These are phyloP conservation scores for Plutella xylostella DNA, from an alignment of 2,888 invertebrate genomes.

Conservation along the genomic window DNA sequence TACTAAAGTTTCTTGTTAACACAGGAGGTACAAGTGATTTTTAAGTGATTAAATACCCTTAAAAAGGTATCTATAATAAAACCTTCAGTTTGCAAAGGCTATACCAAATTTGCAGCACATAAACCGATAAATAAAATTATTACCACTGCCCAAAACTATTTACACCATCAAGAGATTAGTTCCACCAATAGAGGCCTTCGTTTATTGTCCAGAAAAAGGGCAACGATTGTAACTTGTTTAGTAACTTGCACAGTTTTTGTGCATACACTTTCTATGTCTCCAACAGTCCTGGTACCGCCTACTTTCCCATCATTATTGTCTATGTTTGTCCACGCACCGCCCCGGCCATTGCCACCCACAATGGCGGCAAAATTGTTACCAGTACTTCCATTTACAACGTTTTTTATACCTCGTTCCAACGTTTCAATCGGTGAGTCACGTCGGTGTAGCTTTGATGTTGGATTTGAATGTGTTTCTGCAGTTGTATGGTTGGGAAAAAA, in stretches of 20 bases:
- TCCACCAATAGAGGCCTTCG: too few relatives aligned
- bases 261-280: constrained; percentile 40
- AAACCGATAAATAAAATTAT: too few relatives aligned
- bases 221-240: constrained; percentile 39
- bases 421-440: constrained; percentile 53
- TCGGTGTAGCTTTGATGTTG: constrained; percentile 39
- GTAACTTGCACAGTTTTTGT: constrained; percentile 32
- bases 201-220: too few relatives aligned
- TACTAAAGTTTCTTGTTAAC: too few relatives aligned
- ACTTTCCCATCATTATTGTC: constrained; percentile 36
- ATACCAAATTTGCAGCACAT: too few relatives aligned
- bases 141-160: too few relatives aligned
- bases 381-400: constrained; percentile 34
- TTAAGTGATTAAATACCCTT: too few relatives aligned
- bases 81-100: too few relatives aligned
- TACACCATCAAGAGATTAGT: too few relatives aligned
- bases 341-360: constrained; percentile 19
- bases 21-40: too few relatives aligned
- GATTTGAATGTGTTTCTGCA: constrained; percentile 32
- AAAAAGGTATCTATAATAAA: too few relatives aligned
- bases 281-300: constrained; percentile 41
- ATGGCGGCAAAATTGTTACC: constrained; percentile 25
- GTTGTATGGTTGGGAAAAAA: constrained; percentile 11
- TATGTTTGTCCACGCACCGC: constrained; percentile 60
- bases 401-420: constrained; percentile 35